These are phyloP conservation scores for Neomicropteryx cornuta DNA, from an alignment of 1,140 invertebrate genomes.

Conservation along the genomic window DNA sequence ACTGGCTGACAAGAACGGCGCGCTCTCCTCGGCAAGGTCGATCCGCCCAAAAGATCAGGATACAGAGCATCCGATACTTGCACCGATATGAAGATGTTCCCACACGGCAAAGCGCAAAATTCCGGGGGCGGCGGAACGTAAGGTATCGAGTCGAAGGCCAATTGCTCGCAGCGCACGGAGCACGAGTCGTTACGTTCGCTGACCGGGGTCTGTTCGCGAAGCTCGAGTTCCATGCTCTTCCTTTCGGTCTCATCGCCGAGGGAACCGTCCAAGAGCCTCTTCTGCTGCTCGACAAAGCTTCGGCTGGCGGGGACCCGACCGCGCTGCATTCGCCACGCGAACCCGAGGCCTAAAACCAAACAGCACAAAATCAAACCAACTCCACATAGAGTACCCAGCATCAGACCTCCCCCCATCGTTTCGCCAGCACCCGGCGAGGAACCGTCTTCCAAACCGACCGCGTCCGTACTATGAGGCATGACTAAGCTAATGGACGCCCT, in stretches of 20 bases:
- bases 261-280: slow-evolving; percentile 62
- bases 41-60: slow-evolving; percentile 32
- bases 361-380: slow-evolving; percentile 26
- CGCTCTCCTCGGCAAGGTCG: slow-evolving; percentile 27
- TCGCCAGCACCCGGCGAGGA: slow-evolving; percentile 23
- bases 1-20: slow-evolving; percentile 11
- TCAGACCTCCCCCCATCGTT: slow-evolving; percentile 30
- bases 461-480: too few species aligned
- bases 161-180: slow-evolving; percentile 6
- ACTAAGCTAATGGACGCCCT: slow-evolving; percentile 34
- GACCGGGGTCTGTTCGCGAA: slow-evolving; percentile 8
- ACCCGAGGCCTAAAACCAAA: slow-evolving; percentile 29
- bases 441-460: too few species aligned
- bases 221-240: slow-evolving; percentile 19
- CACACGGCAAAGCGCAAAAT: slow-evolving; percentile 33
- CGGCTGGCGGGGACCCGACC: slow-evolving; percentile 54
- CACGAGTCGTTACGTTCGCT: slow-evolving; percentile 12
- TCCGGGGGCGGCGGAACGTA: slow-evolving; percentile 37
- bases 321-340: slow-evolving; percentile 35
- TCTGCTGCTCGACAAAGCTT: slow-evolving; percentile 76
- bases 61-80: slow-evolving; percentile 32
- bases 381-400: slow-evolving; percentile 34
- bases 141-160: slow-evolving; percentile 28
- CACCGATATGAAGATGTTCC: slow-evolving; percentile 40
- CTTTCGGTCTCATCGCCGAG: slow-evolving; percentile 27